These are phyloP conservation scores for Leucopsar rothschildi DNA, from an alignment of 2,113 vertebrate genomes.

Conservation along the genomic window DNA sequence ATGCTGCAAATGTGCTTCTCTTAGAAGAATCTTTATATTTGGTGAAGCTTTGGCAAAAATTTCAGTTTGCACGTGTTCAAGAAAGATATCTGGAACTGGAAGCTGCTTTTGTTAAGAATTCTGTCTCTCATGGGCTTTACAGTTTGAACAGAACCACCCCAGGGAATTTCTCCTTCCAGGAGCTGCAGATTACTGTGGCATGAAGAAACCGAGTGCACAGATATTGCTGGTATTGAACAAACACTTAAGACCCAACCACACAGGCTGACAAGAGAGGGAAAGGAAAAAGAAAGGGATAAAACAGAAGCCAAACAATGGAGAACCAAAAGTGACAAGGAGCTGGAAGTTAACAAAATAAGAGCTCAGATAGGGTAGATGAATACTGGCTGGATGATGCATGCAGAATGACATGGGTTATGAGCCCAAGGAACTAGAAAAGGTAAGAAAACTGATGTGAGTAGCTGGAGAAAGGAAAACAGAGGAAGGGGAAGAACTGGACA, in stretches of 20 bases:
- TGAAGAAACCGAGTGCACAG: not conserved
- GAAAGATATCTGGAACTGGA: not conserved
- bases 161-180: not conserved
- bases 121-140: not conserved
- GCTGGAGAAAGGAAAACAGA: not conserved
- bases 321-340: not conserved
- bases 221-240: not conserved
- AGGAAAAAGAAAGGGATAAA: not conserved
- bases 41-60: not conserved
- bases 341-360: not conserved
- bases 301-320: not conserved
- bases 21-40: not conserved
- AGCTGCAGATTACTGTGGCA: not conserved
- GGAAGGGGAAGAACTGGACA: not conserved
- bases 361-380: fast-evolving
- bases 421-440: not conserved
- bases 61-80: not conserved
- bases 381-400: fast-evolving
- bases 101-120: not conserved
- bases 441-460: not conserved
- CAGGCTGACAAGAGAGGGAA: not conserved
- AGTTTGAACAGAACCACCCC: not conserved
- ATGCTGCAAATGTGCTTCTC: not conserved
- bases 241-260: not conserved
- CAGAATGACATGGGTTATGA: not conserved